Evolutionary conservation across 1,140 invertebrate genomes (phyloP), one percentile per base, ranked within the genome.

Genomic region (Dreissena polymorpha): DNA sequence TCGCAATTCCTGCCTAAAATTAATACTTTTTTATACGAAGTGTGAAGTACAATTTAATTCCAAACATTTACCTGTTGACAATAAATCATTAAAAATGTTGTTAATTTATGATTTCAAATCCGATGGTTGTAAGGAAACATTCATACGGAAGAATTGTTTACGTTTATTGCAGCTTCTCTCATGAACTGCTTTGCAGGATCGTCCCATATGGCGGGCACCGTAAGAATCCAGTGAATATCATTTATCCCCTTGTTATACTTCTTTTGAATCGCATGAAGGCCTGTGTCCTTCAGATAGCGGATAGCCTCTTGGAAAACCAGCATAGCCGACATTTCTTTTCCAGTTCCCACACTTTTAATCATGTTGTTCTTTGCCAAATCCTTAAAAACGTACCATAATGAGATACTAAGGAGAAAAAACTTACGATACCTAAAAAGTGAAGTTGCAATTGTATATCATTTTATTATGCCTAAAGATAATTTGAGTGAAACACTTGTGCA

Each of bases 281-380:
- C 29, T 27, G 82, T 73, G 21, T 79, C 50, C 53, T 83, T 79
- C 25, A 86, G 71, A 64, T 74, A 86, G 21, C 55, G 25, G 39
- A 86, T 86, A 16, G 80, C 50, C 16, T 18, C 69, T 16, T 80
- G 60, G 65, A 86, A 83, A 14, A 86, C 85, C 2, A 60, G 51
- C 60, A 83, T 83, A 69, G 81, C 85, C 16, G 51, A 63, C 80
- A 86, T 79, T n/a, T 72, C n/a, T 27, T 75, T 50, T 1, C 75
- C 64, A 14, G 55, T 79, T 16, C 21, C 69, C 21, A 73, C 79
- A 12, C 18, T 10, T 10, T 83, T 60, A 18, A 25, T 23, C 10
- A 60, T 51, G 10, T 18, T 27, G 5, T 39, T 39, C 39, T 39
- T 69, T 53, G 16, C 18, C 29, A 16, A 80, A 57, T 64, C 53